Base-by-base conservation (phyloP, 2,797 vertebrate genomes). In the Crocidura indochinensis region DNA sequence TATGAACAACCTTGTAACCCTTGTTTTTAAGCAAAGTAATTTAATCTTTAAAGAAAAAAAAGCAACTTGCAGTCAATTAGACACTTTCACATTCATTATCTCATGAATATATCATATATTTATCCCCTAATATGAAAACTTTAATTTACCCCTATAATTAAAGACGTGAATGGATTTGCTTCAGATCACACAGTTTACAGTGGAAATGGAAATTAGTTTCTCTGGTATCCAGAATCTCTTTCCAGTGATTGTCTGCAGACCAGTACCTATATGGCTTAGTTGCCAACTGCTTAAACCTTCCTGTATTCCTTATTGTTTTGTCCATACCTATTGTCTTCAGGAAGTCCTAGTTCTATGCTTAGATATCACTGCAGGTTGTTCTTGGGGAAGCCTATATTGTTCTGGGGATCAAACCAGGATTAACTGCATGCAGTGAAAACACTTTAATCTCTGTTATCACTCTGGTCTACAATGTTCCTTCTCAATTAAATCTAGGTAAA, bases 401-500 rank as follows among this genome's bases (percentile, higher is more conserved):
- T 60, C 56, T 60, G 56, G 56, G 56, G 14, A 60, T 22, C 15
- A 22, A 17, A 60, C 56, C 56, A 60, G 4, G 17, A 60, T 20
- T 20, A 60, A 20, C 19, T 60, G 56, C 56, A 4, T 60, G 15
- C 56, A 60, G 22, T 4, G 56, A 6, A 60, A 60, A 20, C 56
- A 60, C 2, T 22, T 20, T 60, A 60, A 19, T 7, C 56, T 60
- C 17, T 60, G 56, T 60, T 60, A 60, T 60, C 15, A 19, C 56
- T 22, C 56, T 60, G 56, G 56, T 60, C 56, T 60, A 60, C 56
- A 20, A 20, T 27, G 26, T 82, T 67, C n/a, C 1, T 22, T 82
- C 14, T 80, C 68, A 47, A 84, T 84, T 85, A 81, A 47, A 4
- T 85, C 44, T 84, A 44, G 77, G 14, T 51, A 62, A 78, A 65